phyloP scores from a whole-genome alignment of 2,888 invertebrate genomes.

The Drosophila mimica region DNA sequence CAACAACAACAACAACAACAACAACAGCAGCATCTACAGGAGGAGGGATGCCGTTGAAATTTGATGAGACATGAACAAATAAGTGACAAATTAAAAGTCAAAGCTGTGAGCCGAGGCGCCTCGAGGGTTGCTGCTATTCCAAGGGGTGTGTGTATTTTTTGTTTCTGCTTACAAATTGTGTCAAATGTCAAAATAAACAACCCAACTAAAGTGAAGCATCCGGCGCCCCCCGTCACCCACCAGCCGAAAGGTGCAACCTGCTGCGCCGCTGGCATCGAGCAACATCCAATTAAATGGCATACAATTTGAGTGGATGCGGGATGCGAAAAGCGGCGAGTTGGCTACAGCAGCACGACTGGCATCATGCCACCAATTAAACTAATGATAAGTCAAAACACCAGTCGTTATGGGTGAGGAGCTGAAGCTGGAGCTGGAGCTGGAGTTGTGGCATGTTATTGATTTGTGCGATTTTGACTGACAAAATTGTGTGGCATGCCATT shows the following conservation, averaged over 20 bases:
- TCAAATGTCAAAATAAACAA: constrained; percentile 76
- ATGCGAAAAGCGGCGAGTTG: not conserved
- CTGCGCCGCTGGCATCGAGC: constrained; percentile 61
- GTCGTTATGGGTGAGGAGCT: constrained; percentile 1
- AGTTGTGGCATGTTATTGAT: constrained; percentile 36
- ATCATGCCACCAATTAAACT: constrained; percentile 84
- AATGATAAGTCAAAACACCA: constrained; percentile 81
- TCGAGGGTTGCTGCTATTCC: constrained; percentile 7
- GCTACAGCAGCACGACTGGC: constrained; percentile 45
- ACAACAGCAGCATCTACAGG: constrained; percentile 1
- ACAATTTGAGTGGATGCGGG: constrained; percentile 21
- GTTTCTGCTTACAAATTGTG: constrained; percentile 70
- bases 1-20: constrained; percentile 32
- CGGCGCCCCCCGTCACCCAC: not conserved
- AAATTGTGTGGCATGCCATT: constrained; percentile 33
- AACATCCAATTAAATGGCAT: constrained; percentile 76
- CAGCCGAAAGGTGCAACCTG: constrained; percentile 44
- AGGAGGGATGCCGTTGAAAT: constrained; percentile 53
- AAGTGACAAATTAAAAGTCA: constrained; percentile 81
- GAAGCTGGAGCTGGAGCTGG: not conserved
- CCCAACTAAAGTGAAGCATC: constrained; percentile 41
- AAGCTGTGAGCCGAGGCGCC: constrained; percentile 25
- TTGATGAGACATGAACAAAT: constrained; percentile 76
- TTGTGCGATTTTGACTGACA: constrained; percentile 34
- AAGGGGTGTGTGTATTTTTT: constrained; percentile 31